Percentiles rank a stretch among this genome's conserved stretches.
Conservation (phyloP, 2,113 vertebrate species). For the Thunnus maccoyii region DNA sequence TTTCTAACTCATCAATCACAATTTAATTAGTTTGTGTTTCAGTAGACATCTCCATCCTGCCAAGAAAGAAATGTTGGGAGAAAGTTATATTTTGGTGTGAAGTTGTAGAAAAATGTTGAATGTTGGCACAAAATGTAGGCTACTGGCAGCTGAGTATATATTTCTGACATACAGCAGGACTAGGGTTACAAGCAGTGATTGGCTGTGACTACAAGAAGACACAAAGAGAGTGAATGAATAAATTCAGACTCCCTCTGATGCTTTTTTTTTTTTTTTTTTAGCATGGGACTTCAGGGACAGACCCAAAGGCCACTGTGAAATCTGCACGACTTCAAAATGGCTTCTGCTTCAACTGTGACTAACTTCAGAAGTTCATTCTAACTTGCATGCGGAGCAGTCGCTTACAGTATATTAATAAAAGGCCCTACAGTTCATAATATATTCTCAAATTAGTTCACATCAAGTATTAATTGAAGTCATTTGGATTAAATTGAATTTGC, state of each 20-base stretch:
- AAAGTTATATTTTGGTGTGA: slow-evolving; percentile 39
- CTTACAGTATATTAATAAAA: slow-evolving; percentile 11
- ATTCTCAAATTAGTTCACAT: slow-evolving; percentile 53
- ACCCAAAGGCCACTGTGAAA: slow-evolving; percentile 1
- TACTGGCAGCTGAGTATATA: slow-evolving; percentile 41
- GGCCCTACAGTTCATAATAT: background rate
- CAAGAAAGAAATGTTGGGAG: slow-evolving; percentile 20
- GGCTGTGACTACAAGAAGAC: slow-evolving; percentile 41
- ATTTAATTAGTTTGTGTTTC: slow-evolving; percentile 56
- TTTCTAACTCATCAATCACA: slow-evolving; percentile 59
- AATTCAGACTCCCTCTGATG: slow-evolving; percentile 37
- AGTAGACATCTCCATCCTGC: slow-evolving; percentile 12
- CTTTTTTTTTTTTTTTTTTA: background rate
- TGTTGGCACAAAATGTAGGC: slow-evolving; percentile 26
- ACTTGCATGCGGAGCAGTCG: slow-evolving; percentile 1
- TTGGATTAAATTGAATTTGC: slow-evolving; percentile 54
- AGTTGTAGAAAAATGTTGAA: slow-evolving; percentile 32
- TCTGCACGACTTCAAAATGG: slow-evolving; percentile 27
- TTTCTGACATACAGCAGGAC: slow-evolving; percentile 38
- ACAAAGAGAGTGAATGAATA: slow-evolving; percentile 39
- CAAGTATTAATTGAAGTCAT: slow-evolving; percentile 60
- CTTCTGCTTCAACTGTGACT: background rate
- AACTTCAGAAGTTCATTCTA: background rate
- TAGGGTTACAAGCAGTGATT: slow-evolving; percentile 31
- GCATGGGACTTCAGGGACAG: background rate